phyloP scores from a whole-genome alignment of 2,888 invertebrate genomes.

The Spialia ferax region DNA sequence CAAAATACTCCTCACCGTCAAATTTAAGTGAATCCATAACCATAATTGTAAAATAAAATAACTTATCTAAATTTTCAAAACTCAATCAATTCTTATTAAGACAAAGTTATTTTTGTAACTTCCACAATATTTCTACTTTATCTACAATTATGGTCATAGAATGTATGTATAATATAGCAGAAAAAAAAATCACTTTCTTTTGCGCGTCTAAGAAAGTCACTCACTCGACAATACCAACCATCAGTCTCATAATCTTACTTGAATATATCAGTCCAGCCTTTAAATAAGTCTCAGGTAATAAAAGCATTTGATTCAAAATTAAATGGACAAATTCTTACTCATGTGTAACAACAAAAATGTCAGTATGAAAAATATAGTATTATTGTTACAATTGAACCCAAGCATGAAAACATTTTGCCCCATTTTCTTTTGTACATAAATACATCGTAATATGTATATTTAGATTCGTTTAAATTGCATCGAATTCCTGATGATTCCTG shows the following conservation, averaged over 20 bases:
- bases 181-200: constrained; percentile 11
- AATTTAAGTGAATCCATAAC: not conserved
- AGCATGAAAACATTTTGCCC: not conserved
- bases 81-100: not conserved
- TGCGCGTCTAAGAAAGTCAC: constrained; percentile 47
- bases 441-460: too few species aligned
- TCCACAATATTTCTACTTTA: not conserved
- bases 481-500: too few species aligned
- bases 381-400: constrained; percentile 1
- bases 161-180: not conserved
- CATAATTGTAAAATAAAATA: constrained; percentile 1
- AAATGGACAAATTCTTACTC: constrained; percentile 14
- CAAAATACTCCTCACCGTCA: not conserved
- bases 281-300: constrained; percentile 45
- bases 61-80: not conserved
- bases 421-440: not conserved
- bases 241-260: constrained; percentile 56
- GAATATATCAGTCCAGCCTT: constrained; percentile 50
- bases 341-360: not conserved
- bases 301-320: constrained; percentile 33
- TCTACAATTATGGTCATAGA: constrained; percentile 3
- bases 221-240: constrained; percentile 48
- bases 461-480: too few species aligned
- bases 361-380: not conserved
- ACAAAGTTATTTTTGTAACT: not conserved